A percentile compares a stretch with the other conserved stretches of the same genome.
These are phyloP conservation scores for Lagria hirta DNA, from an alignment of 2,888 invertebrate species.

Conservation along the genomic window DNA sequence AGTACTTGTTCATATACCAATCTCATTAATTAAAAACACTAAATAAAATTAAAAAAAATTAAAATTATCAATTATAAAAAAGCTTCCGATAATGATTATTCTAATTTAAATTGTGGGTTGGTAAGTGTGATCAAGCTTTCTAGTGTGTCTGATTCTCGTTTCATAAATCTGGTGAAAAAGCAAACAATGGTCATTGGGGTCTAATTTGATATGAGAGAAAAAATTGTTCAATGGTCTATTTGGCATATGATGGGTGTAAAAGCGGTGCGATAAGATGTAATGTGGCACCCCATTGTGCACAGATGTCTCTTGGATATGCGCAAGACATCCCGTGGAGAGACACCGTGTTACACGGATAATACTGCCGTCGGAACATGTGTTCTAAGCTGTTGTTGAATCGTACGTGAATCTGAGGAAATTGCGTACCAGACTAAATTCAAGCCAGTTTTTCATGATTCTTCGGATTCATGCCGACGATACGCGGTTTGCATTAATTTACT, in stretches of 20 bases:
- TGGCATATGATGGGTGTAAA: constrained; percentile 32
- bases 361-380: constrained; percentile 43
- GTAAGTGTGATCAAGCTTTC: too few relatives aligned
- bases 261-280: constrained; percentile 34
- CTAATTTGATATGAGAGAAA: too few relatives aligned
- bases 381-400: constrained; percentile 21
- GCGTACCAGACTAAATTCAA: constrained; percentile 12
- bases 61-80: too few relatives aligned
- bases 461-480: constrained; percentile 15
- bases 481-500: constrained; percentile 11
- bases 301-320: constrained; percentile 41
- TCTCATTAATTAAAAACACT: too few relatives aligned
- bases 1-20: too few relatives aligned
- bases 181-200: too few relatives aligned
- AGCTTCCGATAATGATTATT: too few relatives aligned
- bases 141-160: too few relatives aligned
- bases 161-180: too few relatives aligned
- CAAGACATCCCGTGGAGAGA: constrained; percentile 41
- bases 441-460: constrained; percentile 20
- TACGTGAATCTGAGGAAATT: constrained; percentile 21
- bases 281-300: constrained; percentile 39
- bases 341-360: constrained; percentile 47
- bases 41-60: too few relatives aligned
- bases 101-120: too few relatives aligned
- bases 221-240: too few relatives aligned